Base-by-base conservation (phyloP, 2,113 vertebrate genomes). In the Phyllostomus discolor region DNA sequence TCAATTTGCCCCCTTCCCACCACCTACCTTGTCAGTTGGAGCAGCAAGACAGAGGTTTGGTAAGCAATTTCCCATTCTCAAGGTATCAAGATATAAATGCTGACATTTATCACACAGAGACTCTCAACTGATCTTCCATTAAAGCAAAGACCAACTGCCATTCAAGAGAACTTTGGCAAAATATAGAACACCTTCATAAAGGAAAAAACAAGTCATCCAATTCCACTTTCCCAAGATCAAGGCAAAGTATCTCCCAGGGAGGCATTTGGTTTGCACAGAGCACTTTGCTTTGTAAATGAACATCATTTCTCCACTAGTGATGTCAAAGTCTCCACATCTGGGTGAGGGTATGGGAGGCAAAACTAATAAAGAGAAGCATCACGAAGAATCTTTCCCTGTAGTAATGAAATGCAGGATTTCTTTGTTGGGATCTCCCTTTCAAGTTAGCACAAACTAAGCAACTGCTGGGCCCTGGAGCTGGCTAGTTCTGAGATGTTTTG, bases 401-500 rank as follows among this genome's bases (percentile, higher is more conserved):
- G 22, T 73, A 50, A 73, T 19, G 33, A 73, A n/a, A 67, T 50
- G 31, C 33, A 88, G 17, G 17, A 73, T 94, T 96, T 88, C 33
- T 91, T 72, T 95, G 50, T 81, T 91, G 43, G 84, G 92, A 83
- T 75, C 8, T 62, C n/a, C n/a, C 54, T 66, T 88, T 87, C 38
- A 76, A 69, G 31, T 66, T 75, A 76, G 26, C 57, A 80, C 7
- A 15, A 75, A 80, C 9, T 46, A 88, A 59, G 66, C 5, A 28
- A 84, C 75, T 90, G 5, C 43, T 91, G 81, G 89, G n/a, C 52
- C 78, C 46, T 48, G 59, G 70, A 80, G 35, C 52, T 90, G 67
- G 10, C 48, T 88, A 52, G 26, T 57, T 90, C 35, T 57, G 64
- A 62, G 87, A 70, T n/a, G 4, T 82, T 90, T n/a, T 92, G 46